Evolutionary conservation across 2,113 vertebrate genomes (phyloP), one percentile per base, ranked within the genome.

Genomic region (Pygoscelis adeliae): DNA sequence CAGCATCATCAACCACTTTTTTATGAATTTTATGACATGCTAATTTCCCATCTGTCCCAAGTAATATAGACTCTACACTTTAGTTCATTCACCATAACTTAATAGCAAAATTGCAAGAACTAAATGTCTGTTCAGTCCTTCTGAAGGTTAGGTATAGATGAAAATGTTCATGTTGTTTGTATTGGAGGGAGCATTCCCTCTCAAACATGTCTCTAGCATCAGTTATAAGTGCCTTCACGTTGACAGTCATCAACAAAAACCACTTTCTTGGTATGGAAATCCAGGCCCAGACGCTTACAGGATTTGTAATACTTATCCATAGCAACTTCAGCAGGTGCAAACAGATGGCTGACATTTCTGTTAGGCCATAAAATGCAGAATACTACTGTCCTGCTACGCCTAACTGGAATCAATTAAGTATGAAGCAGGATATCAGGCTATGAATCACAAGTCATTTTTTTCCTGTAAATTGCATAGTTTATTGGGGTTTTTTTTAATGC

Each of bases 11-110:
- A 96, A 95, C 93, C 89, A 95, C 87, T 98, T 96, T 97, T 97
- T 97, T 83, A 97, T 91, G 90, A 97, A 96, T 98, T 98, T 98
- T 98, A 98, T 98, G 97, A 94, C 98, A 98, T 97, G 96, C 90
- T 98, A 98, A 98, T 98, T 98, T 98, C 87, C 98, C 98, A 98
- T 98, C 98, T 98, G 98, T 98, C 97, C 95, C 86, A 88, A 95
- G 85, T 92, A 95, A 82, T 88, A 94, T 13, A 91, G 80, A 49
- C 66, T 96, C 74, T 66, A 69, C 73, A 91, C 87, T 98, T 97
- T 95, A 96, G 90, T 96, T 98, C 94, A 95, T 96, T 89, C 89
- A 93, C 96, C 93, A 96, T 80, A 73, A 52, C 91, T 97, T 97
- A 91, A 95, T 56, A 96, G 91, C 69, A 93, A 93, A 98, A 91